These are phyloP conservation scores for Caenorhabditis sp. DNA, from an alignment of 2,888 invertebrate genomes.

Conservation along the genomic window DNA sequence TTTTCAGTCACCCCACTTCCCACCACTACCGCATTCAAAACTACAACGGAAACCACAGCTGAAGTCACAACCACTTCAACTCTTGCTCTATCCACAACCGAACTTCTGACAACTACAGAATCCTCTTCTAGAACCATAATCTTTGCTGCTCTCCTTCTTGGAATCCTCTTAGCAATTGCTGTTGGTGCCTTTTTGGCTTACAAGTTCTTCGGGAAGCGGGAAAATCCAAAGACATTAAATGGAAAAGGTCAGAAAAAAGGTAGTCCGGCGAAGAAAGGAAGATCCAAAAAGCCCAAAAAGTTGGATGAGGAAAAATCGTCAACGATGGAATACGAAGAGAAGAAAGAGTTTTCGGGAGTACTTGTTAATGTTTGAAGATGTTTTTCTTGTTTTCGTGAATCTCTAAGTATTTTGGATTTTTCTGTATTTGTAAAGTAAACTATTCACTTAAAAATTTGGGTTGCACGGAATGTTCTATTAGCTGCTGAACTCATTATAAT, in stretches of 20 bases:
- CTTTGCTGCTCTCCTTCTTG: not conserved
- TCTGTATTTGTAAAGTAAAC: too few relatives aligned
- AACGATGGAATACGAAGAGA: slow-evolving; percentile 2
- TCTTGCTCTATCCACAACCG: not conserved
- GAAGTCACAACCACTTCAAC: not conserved
- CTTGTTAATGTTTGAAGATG: slow-evolving; percentile 6
- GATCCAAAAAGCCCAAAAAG: slow-evolving; percentile 6
- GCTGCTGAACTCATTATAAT: not conserved
- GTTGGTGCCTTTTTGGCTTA: slow-evolving; percentile 12
- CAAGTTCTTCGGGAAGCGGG: not conserved
- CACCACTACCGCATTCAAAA: not conserved
- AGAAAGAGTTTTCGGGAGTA: slow-evolving; percentile 17
- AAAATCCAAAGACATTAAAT: not conserved
- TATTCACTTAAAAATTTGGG: too few relatives aligned
- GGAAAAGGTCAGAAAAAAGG: not conserved
- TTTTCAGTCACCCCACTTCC: not conserved
- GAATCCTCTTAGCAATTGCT: not conserved
- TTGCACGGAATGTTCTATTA: not conserved
- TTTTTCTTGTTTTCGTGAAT: too few relatives aligned
- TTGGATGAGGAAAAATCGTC: slow-evolving; percentile 7
- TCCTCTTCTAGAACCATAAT: not conserved
- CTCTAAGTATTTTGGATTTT: too few relatives aligned
- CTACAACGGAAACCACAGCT: not conserved
- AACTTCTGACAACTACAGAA: not conserved
- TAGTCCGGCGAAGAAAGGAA: not conserved